Base-by-base conservation (phyloP, 2,888 invertebrate genomes). In the Lepidonotus clava region DNA sequence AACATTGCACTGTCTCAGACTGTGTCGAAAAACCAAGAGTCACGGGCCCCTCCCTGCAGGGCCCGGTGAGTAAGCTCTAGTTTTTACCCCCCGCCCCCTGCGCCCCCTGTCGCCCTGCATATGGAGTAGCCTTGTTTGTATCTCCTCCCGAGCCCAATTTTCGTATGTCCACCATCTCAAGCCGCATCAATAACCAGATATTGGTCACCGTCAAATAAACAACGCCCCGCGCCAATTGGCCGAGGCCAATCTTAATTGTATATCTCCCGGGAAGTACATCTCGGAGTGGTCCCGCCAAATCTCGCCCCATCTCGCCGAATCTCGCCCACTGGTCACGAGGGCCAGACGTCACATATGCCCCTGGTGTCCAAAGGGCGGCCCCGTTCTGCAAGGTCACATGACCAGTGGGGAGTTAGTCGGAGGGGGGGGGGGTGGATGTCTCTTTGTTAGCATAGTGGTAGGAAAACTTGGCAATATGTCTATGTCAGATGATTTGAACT, bases 111-210 rank as follows among this genome's bases (percentile, higher is more conserved):
- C 46, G 80, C 41, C 80, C 28, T 80, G 80, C 80, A 80, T 80
- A 80, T 80, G 80, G 80, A 41, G 32, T 11, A 21, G 28, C 14
- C 51, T 41, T 51, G 51, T 80, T 80, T 80, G 80, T 80, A 80
- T 80, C 80, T 41, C 80, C 14, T 32, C 80, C 34, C 6, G 80
- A 80, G 80, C 18, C 46, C 80, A 80, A 80, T 80, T 76, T 41
- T 80, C 80, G 80, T 80, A 80, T 80, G 80, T 32, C 80, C 80
- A 80, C 46, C 80, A 80, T 80, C 80, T 80, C 80, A 1, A 1
- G 11, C 51, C 4, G 28, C 80, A 80, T 80, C 80, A 80, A 80
- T 80, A 80, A 80, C 6, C 80, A 24, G 46, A 46, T 80, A 80
- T 80, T 46, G 80, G 46, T 34, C 24, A 46, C 80, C 46, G 80